Conservation (phyloP, 2,797 vertebrate species). For the Xenops minutus region DNA sequence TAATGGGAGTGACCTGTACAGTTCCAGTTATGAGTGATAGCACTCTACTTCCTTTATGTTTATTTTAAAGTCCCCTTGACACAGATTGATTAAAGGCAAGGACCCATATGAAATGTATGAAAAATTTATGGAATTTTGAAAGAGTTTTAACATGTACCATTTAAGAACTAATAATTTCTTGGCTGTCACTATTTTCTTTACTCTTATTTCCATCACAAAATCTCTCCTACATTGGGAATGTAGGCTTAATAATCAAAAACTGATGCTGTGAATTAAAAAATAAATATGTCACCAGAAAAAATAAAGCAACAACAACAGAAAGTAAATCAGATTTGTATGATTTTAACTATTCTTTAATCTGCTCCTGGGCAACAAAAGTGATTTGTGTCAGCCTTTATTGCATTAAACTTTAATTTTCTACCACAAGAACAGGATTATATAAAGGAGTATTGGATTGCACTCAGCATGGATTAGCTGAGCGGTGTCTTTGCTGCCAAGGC, state of each 20-base stretch:
- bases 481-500: constrained; percentile 77
- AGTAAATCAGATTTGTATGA: constrained; percentile 79
- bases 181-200: constrained; percentile 52
- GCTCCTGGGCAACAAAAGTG: constrained; percentile 81
- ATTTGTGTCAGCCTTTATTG: constrained; percentile 83
- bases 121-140: constrained; percentile 73
- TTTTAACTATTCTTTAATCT: constrained; percentile 84
- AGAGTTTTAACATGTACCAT: constrained; percentile 57
- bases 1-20: not conserved
- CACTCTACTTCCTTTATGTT: constrained; percentile 54
- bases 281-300: constrained; percentile 71
- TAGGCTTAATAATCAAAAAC: constrained; percentile 75
- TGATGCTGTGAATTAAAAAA: constrained; percentile 74
- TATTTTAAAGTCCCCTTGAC: constrained; percentile 69
- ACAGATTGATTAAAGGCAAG: constrained; percentile 67
- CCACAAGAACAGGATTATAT: constrained; percentile 79
- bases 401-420: constrained; percentile 87
- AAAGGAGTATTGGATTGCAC: constrained; percentile 83
- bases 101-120: constrained; percentile 46
- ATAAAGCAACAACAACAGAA: constrained; percentile 65
- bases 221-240: constrained; percentile 56
- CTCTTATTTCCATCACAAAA: not conserved
- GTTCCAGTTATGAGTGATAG: constrained; percentile 54
- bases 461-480: constrained; percentile 79
- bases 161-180: constrained; percentile 67